Evolutionary conservation across 2,888 invertebrate genomes (phyloP).

Genomic region (Candidula unifasciata): DNA sequence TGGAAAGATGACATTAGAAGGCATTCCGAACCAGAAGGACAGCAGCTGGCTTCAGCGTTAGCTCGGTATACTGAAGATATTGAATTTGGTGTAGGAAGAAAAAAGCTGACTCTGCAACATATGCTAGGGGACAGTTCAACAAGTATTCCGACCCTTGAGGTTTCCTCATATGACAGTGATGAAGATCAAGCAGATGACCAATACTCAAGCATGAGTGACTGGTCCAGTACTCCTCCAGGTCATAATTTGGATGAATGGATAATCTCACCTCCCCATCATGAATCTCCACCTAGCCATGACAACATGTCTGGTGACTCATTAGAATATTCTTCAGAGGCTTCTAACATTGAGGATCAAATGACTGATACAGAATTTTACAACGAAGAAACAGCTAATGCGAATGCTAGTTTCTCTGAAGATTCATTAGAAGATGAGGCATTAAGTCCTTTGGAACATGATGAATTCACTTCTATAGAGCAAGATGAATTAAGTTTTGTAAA

Average conservation of each 20-base stretch:
- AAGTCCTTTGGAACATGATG: neutral
- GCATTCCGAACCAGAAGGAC: slow-evolving; percentile 68
- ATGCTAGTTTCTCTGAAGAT: slow-evolving; percentile 25
- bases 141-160: neutral
- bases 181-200: neutral
- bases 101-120: slow-evolving; percentile 1
- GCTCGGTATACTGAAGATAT: slow-evolving; percentile 59
- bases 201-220: neutral
- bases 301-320: slow-evolving; percentile 33
- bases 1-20: slow-evolving; percentile 63
- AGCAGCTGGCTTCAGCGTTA: slow-evolving; percentile 61
- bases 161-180: slow-evolving; percentile 1
- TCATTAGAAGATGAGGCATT: neutral
- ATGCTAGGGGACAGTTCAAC: slow-evolving; percentile 19
- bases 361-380: neutral
- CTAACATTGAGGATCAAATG: neutral
- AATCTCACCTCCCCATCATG: neutral
- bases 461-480: neutral
- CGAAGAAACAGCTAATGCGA: neutral
- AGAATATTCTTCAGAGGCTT: neutral
- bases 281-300: neutral
- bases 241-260: neutral
- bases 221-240: neutral
- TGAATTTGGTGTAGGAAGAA: slow-evolving; percentile 39
- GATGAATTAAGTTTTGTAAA: neutral